phyloP scores from a whole-genome alignment of 2,797 vertebrate species.

The Sebastes taczanowskii region DNA sequence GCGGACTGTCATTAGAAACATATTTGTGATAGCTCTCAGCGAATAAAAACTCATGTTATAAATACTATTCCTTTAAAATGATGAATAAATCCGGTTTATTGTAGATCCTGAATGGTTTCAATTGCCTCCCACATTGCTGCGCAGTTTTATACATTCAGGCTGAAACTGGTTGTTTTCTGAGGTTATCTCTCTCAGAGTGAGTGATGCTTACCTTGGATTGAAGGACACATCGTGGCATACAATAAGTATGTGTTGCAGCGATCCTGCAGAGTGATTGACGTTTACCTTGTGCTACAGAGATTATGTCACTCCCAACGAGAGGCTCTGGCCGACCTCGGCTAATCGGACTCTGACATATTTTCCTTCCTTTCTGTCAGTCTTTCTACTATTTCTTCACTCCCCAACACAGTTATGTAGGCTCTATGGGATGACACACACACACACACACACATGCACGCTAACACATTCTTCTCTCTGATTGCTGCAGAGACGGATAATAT shows the following conservation, averaged over 20 bases:
- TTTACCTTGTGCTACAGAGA: conserved; percentile 55
- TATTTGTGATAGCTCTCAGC: too few relatives aligned
- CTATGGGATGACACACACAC: not conserved
- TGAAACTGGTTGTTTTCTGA: not conserved
- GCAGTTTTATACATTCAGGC: not conserved
- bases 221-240: conserved; percentile 52
- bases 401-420: not conserved
- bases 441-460: not conserved
- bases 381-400: not conserved
- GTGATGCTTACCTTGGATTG: conserved; percentile 50
- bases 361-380: not conserved
- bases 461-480: not conserved
- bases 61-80: not conserved
- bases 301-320: conserved; percentile 19
- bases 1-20: too few relatives aligned
- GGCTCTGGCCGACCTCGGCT: conserved; percentile 42
- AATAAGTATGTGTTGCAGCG: conserved; percentile 25
- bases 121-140: not conserved
- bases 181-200: conserved; percentile 32
- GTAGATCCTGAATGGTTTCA: not conserved
- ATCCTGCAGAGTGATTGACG: conserved; percentile 45
- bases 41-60: too few relatives aligned
- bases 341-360: conserved; percentile 13
- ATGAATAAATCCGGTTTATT: not conserved
- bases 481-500: not conserved